A percentile compares a stretch with the other conserved stretches of the same genome.
phyloP scores from a whole-genome alignment of 2,888 invertebrate species.

The Xestia rhomboidea region DNA sequence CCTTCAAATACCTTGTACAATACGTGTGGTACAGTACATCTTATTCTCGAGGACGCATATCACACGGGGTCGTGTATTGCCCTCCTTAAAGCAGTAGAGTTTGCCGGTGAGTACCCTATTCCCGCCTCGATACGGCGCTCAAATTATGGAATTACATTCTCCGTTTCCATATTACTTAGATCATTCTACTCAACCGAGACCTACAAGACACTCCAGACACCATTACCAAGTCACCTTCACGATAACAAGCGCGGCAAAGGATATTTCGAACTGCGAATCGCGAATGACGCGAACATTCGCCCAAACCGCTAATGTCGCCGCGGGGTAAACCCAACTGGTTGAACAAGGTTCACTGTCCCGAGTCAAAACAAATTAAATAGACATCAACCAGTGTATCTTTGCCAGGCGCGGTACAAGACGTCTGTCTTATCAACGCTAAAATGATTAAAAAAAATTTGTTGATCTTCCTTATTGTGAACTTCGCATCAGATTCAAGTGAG shows the following conservation, averaged over 20 bases:
- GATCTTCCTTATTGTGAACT: conserved; percentile 36
- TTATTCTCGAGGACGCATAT: no score
- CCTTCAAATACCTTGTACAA: no score
- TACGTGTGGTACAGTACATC: no score
- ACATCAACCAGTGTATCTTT: background rate
- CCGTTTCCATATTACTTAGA: no score
- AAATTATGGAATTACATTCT: no score
- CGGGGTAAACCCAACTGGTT: conserved; percentile 11
- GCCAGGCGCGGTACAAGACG: background rate
- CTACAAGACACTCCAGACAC: background rate
- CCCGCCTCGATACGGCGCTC: no score
- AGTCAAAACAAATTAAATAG: background rate
- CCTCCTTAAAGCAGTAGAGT: no score
- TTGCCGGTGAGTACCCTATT: no score
- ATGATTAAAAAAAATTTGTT: conserved; percentile 45
- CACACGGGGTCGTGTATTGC: no score
- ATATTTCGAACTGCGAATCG: background rate
- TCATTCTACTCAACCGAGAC: no score
- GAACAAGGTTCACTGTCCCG: background rate
- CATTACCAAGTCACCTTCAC: no score
- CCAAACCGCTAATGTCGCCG: background rate
- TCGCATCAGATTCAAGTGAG: conserved; percentile 49
- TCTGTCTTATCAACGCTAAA: conserved; percentile 9
- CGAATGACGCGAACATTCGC: background rate
- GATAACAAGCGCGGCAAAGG: background rate